These are phyloP conservation scores for Strix aluco DNA, from an alignment of 2,113 vertebrate species.

Conservation along the genomic window DNA sequence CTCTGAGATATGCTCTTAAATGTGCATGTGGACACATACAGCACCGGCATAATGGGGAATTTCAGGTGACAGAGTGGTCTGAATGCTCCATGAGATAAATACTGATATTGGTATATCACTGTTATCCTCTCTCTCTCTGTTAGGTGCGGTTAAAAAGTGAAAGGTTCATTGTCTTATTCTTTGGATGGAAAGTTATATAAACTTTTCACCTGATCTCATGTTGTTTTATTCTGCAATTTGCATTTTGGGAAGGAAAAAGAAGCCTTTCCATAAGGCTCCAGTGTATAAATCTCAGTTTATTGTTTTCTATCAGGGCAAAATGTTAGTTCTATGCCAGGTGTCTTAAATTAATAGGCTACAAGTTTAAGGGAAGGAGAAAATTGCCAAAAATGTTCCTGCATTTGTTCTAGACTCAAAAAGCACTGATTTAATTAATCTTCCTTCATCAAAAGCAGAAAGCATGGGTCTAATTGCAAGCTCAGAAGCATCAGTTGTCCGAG, in stretches of 20 bases:
- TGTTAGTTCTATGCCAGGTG: slow-evolving; percentile 10
- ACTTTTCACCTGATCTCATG: not conserved
- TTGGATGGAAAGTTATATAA: not conserved
- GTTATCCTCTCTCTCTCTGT: not conserved
- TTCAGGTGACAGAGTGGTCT: fast-evolving
- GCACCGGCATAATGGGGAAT: not conserved
- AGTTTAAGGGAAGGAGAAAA: slow-evolving; percentile 31
- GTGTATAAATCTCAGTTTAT: slow-evolving; percentile 32
- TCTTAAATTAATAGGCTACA: not conserved
- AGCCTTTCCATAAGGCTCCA: slow-evolving; percentile 11
- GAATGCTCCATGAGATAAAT: not conserved
- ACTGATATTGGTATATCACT: fast-evolving
- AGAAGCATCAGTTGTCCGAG: slow-evolving; percentile 47
- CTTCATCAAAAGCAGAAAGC: slow-evolving; percentile 48
- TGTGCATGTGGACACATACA: fast-evolving
- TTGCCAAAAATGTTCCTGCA: not conserved
- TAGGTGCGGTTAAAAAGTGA: not conserved
- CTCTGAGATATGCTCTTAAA: not conserved
- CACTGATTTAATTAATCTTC: slow-evolving; percentile 66
- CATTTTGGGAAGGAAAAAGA: slow-evolving; percentile 15
- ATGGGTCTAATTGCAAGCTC: slow-evolving; percentile 51
- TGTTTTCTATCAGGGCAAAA: slow-evolving; percentile 16
- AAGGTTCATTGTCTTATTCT: not conserved
- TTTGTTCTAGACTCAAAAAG: slow-evolving; percentile 46
- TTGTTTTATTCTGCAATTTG: slow-evolving; percentile 20